phyloP scores from a whole-genome alignment of 2,888 invertebrate species.

The Cosmia trapezina region DNA sequence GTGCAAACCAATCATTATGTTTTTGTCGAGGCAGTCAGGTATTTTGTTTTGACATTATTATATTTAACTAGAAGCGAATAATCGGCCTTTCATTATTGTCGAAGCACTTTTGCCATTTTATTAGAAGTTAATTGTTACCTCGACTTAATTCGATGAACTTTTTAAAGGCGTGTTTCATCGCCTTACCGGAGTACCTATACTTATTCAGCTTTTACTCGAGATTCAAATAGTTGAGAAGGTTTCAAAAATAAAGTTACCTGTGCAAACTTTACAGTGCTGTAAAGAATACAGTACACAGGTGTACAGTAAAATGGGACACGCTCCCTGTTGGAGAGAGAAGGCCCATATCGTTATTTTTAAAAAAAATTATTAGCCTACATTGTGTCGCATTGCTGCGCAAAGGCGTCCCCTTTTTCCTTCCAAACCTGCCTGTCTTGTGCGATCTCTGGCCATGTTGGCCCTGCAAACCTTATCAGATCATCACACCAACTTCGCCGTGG shows the following conservation, averaged over 20 bases:
- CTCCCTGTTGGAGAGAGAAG: not conserved
- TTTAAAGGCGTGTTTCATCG: not conserved
- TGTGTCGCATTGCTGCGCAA: too few relatives aligned
- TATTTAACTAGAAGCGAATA: not conserved
- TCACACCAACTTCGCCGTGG: too few relatives aligned
- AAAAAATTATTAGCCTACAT: too few relatives aligned
- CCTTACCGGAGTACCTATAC: not conserved
- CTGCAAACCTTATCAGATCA: too few relatives aligned
- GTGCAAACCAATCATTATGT: not conserved
- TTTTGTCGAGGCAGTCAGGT: not conserved
- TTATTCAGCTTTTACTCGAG: not conserved
- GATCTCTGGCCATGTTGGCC: too few relatives aligned
- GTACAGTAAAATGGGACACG: not conserved
- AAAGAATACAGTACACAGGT: too few relatives aligned
- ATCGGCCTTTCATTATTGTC: not conserved
- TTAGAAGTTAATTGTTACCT: not conserved
- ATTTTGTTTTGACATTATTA: not conserved
- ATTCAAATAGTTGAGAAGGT: not conserved
- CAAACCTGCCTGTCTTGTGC: too few relatives aligned
- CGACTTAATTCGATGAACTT: not conserved
- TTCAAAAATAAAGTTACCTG: not conserved
- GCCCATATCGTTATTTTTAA: not conserved
- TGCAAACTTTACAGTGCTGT: not conserved
- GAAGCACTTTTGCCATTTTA: not conserved
- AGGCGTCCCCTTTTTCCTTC: too few relatives aligned